phyloP scores from a whole-genome alignment of 37 sponge, comb jelly and placozoan species.

The Spongilla lacustris region DNA sequence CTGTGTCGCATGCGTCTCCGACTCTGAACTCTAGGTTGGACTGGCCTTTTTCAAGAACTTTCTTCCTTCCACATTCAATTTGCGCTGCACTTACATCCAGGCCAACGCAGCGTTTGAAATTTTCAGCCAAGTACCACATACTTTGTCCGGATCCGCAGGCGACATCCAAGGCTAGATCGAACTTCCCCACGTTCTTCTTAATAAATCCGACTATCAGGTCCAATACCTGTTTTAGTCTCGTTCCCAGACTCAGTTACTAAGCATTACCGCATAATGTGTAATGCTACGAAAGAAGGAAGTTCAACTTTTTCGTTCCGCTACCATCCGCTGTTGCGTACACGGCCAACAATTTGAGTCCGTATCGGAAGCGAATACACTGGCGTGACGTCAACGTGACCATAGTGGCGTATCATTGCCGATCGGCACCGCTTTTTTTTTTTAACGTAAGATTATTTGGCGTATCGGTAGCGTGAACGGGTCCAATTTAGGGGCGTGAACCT shows the following conservation, averaged over 20 bases:
- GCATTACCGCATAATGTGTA: constrained; percentile 51
- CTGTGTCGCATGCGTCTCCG: constrained; percentile 34
- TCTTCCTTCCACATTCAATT: constrained; percentile 16
- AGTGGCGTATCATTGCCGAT: too few relatives aligned
- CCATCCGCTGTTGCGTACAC: too few relatives aligned
- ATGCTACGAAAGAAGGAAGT: constrained; percentile 46
- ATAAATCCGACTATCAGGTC: constrained; percentile 49
- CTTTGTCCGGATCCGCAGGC: constrained; percentile 89
- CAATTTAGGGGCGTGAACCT: too few relatives aligned
- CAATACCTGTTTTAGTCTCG: constrained; percentile 26
- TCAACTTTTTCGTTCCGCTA: too few relatives aligned
- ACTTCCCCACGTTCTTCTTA: constrained; percentile 23
- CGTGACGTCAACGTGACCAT: too few relatives aligned
- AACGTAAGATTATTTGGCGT: too few relatives aligned
- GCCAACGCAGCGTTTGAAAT: constrained; percentile 53
- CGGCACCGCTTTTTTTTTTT: too few relatives aligned
- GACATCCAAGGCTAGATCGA: constrained; percentile 56
- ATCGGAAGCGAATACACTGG: too few relatives aligned
- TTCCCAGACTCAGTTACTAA: constrained; percentile 57
- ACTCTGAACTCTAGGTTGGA: constrained; percentile 57
- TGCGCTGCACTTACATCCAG: constrained; percentile 81
- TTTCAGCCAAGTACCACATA: constrained; percentile 31
- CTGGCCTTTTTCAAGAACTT: background rate
- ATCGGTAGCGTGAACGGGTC: too few relatives aligned
- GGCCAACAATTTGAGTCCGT: too few relatives aligned